phyloP scores from a whole-genome alignment of 2,888 invertebrate species.

The Lamellibrachia satsuma region DNA sequence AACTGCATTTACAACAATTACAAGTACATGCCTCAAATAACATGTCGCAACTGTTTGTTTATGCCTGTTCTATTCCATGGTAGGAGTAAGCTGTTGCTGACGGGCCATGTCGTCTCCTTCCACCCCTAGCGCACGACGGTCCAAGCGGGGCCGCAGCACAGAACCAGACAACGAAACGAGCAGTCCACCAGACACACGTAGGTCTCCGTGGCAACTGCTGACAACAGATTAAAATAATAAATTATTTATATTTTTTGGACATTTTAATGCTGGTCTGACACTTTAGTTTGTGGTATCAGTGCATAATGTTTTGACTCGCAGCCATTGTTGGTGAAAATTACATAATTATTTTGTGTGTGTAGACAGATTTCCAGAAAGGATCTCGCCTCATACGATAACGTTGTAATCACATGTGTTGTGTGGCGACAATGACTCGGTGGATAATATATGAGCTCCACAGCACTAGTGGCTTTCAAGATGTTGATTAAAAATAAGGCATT shows the following conservation, averaged over 20 bases:
- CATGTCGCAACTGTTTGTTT: not conserved
- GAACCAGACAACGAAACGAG: constrained; percentile 47
- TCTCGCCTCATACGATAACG: too few relatives aligned
- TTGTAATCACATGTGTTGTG: too few relatives aligned
- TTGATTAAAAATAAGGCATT: not conserved
- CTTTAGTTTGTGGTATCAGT: not conserved
- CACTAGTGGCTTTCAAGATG: too few relatives aligned
- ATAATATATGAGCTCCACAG: too few relatives aligned
- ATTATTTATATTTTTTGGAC: not conserved
- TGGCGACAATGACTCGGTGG: too few relatives aligned
- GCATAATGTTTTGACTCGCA: too few relatives aligned
- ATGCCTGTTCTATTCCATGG: not conserved
- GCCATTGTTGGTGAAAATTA: too few relatives aligned
- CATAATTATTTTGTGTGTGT: too few relatives aligned
- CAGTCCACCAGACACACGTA: not conserved
- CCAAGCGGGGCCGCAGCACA: constrained; percentile 49
- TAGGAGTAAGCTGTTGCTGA: not conserved
- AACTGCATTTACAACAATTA: not conserved
- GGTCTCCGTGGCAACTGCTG: not conserved
- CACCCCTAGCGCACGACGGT: constrained; percentile 51
- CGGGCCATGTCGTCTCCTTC: constrained; percentile 27
- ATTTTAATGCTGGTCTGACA: not conserved
- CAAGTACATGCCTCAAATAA: not conserved
- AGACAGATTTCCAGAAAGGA: too few relatives aligned
- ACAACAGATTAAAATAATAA: not conserved